A percentile compares a stretch with the other conserved stretches of the same genome.
Conservation (phyloP, 2,888 invertebrate species). For the Peribatodes rhomboidaria region DNA sequence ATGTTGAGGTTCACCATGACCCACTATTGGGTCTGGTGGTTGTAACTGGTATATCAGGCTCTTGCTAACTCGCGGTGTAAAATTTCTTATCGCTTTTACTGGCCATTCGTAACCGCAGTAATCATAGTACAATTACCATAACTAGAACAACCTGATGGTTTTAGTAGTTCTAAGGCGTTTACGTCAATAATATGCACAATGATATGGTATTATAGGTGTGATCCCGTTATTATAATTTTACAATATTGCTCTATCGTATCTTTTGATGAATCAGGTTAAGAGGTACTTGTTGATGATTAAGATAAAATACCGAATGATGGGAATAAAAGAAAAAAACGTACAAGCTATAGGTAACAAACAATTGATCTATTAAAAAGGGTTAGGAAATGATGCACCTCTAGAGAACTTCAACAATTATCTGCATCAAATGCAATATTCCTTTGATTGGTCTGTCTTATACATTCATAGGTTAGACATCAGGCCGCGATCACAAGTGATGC, state of each 20-base stretch:
- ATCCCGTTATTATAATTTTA: constrained; percentile 6
- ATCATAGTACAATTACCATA: constrained; percentile 49
- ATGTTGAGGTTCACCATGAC: constrained; percentile 57
- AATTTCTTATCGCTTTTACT: constrained; percentile 51
- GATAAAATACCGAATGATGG: background rate
- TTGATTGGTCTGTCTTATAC: background rate
- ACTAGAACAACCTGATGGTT: constrained; percentile 46
- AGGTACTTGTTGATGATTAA: background rate
- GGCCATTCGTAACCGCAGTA: constrained; percentile 40
- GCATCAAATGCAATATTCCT: constrained; percentile 7
- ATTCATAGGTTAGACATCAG: constrained; percentile 37
- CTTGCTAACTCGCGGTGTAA: constrained; percentile 42
- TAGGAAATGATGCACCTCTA: background rate
- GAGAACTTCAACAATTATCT: background rate
- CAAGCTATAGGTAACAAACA: background rate
- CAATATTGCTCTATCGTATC: constrained; percentile 1
- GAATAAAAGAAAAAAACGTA: background rate
- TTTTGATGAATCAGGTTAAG: background rate
- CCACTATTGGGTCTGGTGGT: constrained; percentile 51
- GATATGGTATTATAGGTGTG: background rate
- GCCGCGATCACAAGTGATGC: constrained; percentile 64
- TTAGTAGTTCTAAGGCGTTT: constrained; percentile 30
- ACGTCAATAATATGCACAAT: constrained; percentile 27
- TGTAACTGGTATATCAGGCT: constrained; percentile 51
- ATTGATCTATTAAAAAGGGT: background rate